A percentile compares a stretch with the other conserved stretches of the same genome.
Conservation (phyloP, 1,140 invertebrate genomes). For the Mamestra configurata region DNA sequence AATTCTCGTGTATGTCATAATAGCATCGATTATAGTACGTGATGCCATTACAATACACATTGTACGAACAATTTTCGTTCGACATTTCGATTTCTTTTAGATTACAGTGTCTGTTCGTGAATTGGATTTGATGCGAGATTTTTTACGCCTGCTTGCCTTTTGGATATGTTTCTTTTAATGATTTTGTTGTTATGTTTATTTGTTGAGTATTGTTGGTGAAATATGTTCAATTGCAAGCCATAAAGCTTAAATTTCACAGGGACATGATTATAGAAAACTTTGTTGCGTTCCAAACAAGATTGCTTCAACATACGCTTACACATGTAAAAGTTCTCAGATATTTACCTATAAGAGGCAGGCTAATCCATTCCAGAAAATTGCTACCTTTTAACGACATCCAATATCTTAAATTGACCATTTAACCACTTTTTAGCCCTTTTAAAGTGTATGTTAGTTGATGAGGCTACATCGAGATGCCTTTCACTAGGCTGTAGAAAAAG, state of each 20-base stretch:
- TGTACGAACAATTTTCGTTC: constrained; percentile 70
- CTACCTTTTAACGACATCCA: constrained; percentile 45
- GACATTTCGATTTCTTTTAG: constrained; percentile 64
- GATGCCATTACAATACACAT: constrained; percentile 85
- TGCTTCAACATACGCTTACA: constrained; percentile 8
- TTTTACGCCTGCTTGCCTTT: constrained; percentile 79
- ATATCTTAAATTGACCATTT: constrained; percentile 46
- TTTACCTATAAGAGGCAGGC: constrained; percentile 30
- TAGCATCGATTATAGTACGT: constrained; percentile 86
- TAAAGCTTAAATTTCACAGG: background rate
- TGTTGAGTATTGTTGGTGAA: constrained; percentile 46
- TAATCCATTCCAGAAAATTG: constrained; percentile 48
- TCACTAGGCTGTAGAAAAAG: constrained; percentile 62
- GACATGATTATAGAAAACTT: background rate
- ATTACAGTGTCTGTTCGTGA: constrained; percentile 69
- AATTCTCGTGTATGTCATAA: constrained; percentile 87
- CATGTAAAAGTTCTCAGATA: constrained; percentile 34
- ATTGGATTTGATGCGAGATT: constrained; percentile 74
- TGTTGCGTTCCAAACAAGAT: background rate
- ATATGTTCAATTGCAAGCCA: background rate
- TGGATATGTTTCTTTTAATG: constrained; percentile 67
- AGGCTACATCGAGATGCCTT: constrained; percentile 59
- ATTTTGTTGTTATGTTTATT: constrained; percentile 73
- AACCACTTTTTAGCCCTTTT: constrained; percentile 50
- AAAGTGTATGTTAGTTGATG: constrained; percentile 48